Conservation (phyloP, 2,113 vertebrate species). For the Chlamydotis undulata region DNA sequence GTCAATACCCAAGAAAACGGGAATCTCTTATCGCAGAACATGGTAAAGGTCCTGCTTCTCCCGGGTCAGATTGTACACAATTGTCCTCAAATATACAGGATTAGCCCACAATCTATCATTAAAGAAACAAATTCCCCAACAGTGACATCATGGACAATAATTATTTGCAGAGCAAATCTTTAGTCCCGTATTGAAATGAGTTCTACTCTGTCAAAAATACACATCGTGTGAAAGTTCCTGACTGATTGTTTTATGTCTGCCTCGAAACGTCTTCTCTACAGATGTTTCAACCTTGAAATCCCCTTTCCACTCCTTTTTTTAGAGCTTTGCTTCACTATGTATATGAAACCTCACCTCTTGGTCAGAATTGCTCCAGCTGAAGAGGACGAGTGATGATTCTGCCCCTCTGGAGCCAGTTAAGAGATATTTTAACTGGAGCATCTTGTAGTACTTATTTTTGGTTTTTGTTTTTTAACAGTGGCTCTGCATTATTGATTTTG, state of each 20-base stretch:
- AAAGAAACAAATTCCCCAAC: background rate
- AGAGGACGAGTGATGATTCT: background rate
- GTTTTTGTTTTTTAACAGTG: background rate
- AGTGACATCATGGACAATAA: background rate
- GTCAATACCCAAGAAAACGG: background rate
- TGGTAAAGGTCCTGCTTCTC: background rate
- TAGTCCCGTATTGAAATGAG: background rate
- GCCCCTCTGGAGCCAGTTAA: conserved; percentile 57
- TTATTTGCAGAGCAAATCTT: background rate
- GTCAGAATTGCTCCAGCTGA: background rate
- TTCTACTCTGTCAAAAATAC: background rate
- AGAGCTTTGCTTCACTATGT: background rate
- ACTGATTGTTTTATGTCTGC: background rate
- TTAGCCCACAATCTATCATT: background rate
- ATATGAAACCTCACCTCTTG: conserved; percentile 28
- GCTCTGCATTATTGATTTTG: conserved; percentile 50
- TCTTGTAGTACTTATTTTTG: background rate
- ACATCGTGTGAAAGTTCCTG: background rate
- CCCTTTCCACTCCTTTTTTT: conserved; percentile 3
- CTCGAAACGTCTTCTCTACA: background rate
- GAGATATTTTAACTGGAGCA: conserved; percentile 24
- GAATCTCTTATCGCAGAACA: background rate
- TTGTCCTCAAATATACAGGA: background rate
- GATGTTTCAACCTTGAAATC: conserved; percentile 20
- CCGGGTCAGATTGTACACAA: background rate